phyloP scores from a whole-genome alignment of 1,140 invertebrate species.

The Nymphalis io region DNA sequence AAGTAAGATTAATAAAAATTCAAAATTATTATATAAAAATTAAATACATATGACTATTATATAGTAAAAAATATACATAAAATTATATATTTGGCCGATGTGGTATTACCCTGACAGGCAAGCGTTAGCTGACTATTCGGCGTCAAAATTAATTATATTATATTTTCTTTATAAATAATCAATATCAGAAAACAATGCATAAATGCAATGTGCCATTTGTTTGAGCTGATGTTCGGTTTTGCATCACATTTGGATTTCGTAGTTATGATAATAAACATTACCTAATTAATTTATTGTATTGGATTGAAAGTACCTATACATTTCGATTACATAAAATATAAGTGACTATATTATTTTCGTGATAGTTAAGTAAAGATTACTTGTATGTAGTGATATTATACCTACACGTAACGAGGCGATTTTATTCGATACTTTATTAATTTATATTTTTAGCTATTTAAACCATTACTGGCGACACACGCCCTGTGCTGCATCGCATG shows the following conservation, averaged over 20 bases:
- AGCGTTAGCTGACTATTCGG: conserved; percentile 75
- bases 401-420: conserved; percentile 58
- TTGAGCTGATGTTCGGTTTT: conserved; percentile 67
- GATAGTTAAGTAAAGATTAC: conserved; percentile 72
- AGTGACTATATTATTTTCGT: conserved; percentile 74
- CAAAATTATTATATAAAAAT: conserved; percentile 79
- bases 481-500: conserved; percentile 58
- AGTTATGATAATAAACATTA: conserved; percentile 71
- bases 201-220: conserved; percentile 75
- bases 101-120: conserved; percentile 79
- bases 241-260: conserved; percentile 72
- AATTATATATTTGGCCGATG: conserved; percentile 78
- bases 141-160: conserved; percentile 74
- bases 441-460: conserved; percentile 54
- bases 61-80: conserved; percentile 79
- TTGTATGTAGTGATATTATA: conserved; percentile 59
- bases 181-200: conserved; percentile 67
- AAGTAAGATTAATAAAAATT: conserved; percentile 77
- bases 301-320: conserved; percentile 61
- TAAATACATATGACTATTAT: conserved; percentile 79
- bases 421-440: conserved; percentile 65
- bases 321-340: conserved; percentile 69
- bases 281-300: conserved; percentile 72
- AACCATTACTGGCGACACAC: conserved; percentile 58
- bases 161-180: conserved; percentile 47